These are phyloP conservation scores for Podarcis raffonei DNA, from an alignment of 2,113 vertebrate species.

Conservation along the genomic window DNA sequence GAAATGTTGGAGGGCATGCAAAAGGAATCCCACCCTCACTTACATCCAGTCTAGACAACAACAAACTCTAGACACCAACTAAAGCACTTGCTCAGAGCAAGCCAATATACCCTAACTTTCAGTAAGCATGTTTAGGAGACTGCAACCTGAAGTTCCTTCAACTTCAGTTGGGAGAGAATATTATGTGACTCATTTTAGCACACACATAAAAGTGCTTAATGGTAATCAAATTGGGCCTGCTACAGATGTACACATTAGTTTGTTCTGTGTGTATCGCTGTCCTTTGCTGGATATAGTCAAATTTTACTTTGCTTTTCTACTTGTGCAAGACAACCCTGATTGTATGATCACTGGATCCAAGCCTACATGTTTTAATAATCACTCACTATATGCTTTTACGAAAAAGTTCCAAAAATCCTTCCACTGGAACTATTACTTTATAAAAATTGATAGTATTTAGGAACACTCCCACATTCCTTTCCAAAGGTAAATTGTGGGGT, in stretches of 20 bases:
- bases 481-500: not conserved
- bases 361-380: not conserved
- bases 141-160: not conserved
- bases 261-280: not conserved
- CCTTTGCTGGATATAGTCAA: not conserved
- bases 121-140: not conserved
- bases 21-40: not conserved
- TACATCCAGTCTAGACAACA: not conserved
- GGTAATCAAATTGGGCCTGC: no score
- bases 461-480: not conserved
- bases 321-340: not conserved
- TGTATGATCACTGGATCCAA: not conserved
- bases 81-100: not conserved
- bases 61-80: not conserved
- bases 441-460: not conserved
- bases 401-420: not conserved
- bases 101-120: not conserved
- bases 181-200: not conserved
- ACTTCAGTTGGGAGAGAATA: not conserved
- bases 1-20: no score
- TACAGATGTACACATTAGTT: not conserved
- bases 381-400: no score
- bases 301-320: not conserved
- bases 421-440: not conserved
- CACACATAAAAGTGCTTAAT: not conserved